A percentile compares a stretch with the other conserved stretches of the same genome.
Conservation (phyloP, 2,888 invertebrate genomes). For the Epirrhoe tristata region DNA sequence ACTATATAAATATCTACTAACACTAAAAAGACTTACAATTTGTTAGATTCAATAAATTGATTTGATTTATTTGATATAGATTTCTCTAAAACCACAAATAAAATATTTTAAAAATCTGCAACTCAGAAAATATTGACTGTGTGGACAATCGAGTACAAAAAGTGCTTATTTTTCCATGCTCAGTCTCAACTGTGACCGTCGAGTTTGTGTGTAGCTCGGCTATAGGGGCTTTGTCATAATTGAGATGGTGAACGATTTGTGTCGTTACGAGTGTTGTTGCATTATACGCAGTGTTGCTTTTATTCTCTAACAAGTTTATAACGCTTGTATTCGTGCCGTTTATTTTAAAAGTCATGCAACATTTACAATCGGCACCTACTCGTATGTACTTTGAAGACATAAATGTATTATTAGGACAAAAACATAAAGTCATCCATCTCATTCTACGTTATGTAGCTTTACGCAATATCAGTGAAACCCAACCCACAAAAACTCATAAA, state of each 20-base stretch:
- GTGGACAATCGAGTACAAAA: constrained; percentile 22
- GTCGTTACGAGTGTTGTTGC: constrained; percentile 41
- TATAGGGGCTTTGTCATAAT: constrained; percentile 40
- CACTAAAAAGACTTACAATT: no score
- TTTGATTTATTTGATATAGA: no score
- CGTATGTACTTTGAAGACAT: constrained; percentile 4
- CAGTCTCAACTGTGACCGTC: constrained; percentile 36
- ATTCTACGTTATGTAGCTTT: constrained; percentile 23
- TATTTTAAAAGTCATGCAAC: constrained; percentile 5
- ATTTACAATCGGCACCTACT: neutral
- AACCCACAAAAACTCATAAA: constrained; percentile 30
- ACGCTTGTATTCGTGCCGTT: constrained; percentile 13
- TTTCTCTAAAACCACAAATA: no score
- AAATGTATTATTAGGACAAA: constrained; percentile 25
- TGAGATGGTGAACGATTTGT: constrained; percentile 45
- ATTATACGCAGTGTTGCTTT: constrained; percentile 32
- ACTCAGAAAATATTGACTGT: constrained; percentile 21
- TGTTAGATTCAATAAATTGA: no score
- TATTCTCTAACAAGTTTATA: constrained; percentile 23
- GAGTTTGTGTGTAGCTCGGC: constrained; percentile 41
- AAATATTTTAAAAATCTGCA: constrained; percentile 6
- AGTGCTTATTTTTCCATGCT: constrained; percentile 28
- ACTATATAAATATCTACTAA: no score
- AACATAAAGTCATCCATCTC: constrained; percentile 21
- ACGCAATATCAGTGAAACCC: constrained; percentile 29